A percentile compares a stretch with the other conserved stretches of the same genome.
phyloP scores from a whole-genome alignment of 2,113 vertebrate species.

The Colistium nudipinnis region DNA sequence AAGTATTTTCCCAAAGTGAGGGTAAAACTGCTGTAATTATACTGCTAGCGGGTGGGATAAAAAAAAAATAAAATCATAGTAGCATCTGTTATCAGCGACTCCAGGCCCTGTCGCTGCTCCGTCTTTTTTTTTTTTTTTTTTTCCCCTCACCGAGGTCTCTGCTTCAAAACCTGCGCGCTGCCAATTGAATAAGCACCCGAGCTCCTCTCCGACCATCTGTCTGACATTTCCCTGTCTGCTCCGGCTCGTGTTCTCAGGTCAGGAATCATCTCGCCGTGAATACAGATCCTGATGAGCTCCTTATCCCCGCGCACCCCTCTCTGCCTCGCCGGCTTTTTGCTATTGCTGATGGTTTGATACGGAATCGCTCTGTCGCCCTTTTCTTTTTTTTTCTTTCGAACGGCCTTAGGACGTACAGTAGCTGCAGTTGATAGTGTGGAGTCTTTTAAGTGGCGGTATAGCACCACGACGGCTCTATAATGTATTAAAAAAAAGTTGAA shows the following conservation, averaged over 20 bases:
- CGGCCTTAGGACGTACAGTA: conserved; percentile 1
- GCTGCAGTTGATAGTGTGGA: conserved; percentile 11
- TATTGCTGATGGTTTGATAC: conserved; percentile 56
- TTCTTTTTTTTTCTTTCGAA: too few relatives aligned
- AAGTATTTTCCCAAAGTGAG: conserved; percentile 23
- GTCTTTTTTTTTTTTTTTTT: too few relatives aligned
- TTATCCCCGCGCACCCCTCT: conserved; percentile 21
- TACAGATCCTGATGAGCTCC: conserved; percentile 44
- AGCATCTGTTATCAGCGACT: conserved; percentile 66
- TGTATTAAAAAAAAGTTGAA: not conserved
- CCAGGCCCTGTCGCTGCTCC: conserved; percentile 63
- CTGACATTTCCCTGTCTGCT: conserved; percentile 64
- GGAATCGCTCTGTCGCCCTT: conserved; percentile 25
- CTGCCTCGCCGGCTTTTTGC: conserved; percentile 3
- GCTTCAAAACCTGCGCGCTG: conserved; percentile 44
- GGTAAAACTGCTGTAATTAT: conserved; percentile 52
- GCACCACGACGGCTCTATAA: not conserved
- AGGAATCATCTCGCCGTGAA: conserved; percentile 51
- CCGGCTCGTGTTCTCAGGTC: conserved; percentile 39
- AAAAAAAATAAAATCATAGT: conserved; percentile 9
- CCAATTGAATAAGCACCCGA: conserved; percentile 61
- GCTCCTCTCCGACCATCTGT: conserved; percentile 68
- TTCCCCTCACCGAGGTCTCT: conserved; percentile 51
- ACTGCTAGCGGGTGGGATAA: conserved; percentile 11
- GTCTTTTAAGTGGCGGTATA: not conserved